A percentile compares a stretch with the other conserved stretches of the same genome.
Conservation (phyloP, 2,797 vertebrate genomes). For the Sebastes melanostomus region DNA sequence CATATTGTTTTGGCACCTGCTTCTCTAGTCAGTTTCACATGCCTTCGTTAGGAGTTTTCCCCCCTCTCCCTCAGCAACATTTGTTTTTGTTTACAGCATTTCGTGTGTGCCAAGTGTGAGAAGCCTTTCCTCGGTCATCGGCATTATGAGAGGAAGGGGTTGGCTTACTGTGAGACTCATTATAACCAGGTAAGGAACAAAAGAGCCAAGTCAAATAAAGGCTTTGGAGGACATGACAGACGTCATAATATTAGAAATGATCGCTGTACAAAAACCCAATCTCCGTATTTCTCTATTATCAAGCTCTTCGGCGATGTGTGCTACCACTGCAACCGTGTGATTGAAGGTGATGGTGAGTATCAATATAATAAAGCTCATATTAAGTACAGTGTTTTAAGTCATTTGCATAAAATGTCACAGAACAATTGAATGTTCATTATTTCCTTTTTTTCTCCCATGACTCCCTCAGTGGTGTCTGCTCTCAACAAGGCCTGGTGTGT, state of each 20-base stretch:
- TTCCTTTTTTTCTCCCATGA: not conserved
- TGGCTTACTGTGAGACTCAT: conserved; percentile 99
- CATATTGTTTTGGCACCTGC: conserved; percentile 9
- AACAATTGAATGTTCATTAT: not conserved
- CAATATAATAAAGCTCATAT: conserved; percentile 10
- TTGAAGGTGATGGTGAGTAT: conserved; percentile 96
- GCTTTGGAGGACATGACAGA: not conserved
- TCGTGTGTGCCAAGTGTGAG: conserved; percentile 88
- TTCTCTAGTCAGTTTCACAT: not conserved
- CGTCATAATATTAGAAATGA: not conserved
- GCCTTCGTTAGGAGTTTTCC: not conserved
- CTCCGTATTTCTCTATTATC: conserved; percentile 27
- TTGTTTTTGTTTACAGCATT: conserved; percentile 79
- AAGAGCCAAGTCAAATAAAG: not conserved
- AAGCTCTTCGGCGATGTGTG: conserved; percentile 98
- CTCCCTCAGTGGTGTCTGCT: conserved; percentile 91
- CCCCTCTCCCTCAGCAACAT: not conserved
- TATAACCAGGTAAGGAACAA: conserved; percentile 93
- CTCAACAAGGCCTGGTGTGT: conserved; percentile 99
- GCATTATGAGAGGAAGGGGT: conserved; percentile 97
- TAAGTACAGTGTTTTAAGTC: not conserved
- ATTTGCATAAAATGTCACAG: not conserved
- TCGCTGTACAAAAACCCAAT: conserved; percentile 4
- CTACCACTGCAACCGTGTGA: conserved; percentile 98
- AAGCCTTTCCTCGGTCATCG: conserved; percentile 98